A percentile compares a stretch with the other conserved stretches of the same genome.
These are phyloP conservation scores for Plagiodera versicolora DNA, from an alignment of 2,888 invertebrate genomes.

Conservation along the genomic window DNA sequence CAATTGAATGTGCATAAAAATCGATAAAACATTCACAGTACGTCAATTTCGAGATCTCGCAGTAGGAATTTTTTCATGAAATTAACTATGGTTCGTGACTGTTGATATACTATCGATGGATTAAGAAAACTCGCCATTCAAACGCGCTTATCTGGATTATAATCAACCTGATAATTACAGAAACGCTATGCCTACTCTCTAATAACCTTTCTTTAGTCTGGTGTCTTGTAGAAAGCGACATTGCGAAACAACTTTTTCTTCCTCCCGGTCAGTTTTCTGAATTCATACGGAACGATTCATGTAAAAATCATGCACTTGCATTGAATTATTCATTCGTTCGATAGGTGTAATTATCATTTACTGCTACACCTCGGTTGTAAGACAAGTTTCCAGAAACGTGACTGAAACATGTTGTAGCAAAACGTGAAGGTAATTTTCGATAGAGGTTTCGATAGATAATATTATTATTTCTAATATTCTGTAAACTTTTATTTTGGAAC, in stretches of 20 bases:
- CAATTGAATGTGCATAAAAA: too few species aligned
- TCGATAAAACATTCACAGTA: too few species aligned
- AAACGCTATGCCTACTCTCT: not conserved
- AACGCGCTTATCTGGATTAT: too few species aligned
- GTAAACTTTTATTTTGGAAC: too few species aligned
- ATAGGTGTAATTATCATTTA: not conserved
- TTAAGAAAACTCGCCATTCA: too few species aligned
- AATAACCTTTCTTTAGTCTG: not conserved
- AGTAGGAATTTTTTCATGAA: too few species aligned
- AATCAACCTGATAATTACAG: too few species aligned
- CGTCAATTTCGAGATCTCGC: too few species aligned
- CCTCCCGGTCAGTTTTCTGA: not conserved
- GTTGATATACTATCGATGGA: too few species aligned
- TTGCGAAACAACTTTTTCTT: not conserved
- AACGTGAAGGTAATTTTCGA: slow-evolving; percentile 4
- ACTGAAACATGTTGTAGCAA: slow-evolving; percentile 7
- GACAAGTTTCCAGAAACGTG: slow-evolving; percentile 12
- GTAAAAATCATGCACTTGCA: not conserved
- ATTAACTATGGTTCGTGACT: too few species aligned
- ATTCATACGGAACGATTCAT: not conserved
- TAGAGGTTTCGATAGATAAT: not conserved
- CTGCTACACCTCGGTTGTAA: slow-evolving; percentile 8
- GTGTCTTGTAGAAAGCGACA: not conserved
- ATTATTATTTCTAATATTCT: too few species aligned
- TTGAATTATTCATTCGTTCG: not conserved